Percentiles rank a stretch among this genome's conserved stretches.
phyloP scores from a whole-genome alignment of 2,888 invertebrate species.

The Cetonia aurata region DNA sequence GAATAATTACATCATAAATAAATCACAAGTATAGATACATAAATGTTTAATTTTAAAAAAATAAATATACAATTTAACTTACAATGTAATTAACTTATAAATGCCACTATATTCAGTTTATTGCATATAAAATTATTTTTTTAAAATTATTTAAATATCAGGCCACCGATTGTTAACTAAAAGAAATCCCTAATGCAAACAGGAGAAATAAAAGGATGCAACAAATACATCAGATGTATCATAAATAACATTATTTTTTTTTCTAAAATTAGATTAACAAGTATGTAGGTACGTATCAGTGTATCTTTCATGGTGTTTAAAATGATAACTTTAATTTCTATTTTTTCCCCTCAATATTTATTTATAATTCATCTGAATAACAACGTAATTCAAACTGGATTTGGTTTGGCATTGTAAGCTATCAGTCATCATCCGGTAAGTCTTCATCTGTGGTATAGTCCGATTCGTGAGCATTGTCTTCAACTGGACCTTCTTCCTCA shows the following conservation, averaged over 20 bases:
- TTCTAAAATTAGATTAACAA: background rate
- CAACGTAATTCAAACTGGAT: constrained; percentile 21
- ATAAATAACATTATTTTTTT: constrained; percentile 22
- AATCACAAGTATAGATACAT: constrained; percentile 1
- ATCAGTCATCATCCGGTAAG: constrained; percentile 66
- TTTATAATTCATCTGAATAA: constrained; percentile 36
- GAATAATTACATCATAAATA: no score
- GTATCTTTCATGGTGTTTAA: background rate
- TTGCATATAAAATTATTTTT: background rate
- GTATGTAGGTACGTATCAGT: constrained; percentile 9
- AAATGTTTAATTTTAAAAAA: constrained; percentile 36
- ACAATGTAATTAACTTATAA: constrained; percentile 23
- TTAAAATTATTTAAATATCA: background rate
- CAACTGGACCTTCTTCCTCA: constrained; percentile 74
- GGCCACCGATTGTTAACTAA: background rate
- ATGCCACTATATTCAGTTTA: background rate
- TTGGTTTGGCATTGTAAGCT: constrained; percentile 4
- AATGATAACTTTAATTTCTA: background rate
- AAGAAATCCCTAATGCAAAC: constrained; percentile 8
- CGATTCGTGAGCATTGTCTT: constrained; percentile 75
- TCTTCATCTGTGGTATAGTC: constrained; percentile 80
- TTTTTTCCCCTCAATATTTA: constrained; percentile 9
- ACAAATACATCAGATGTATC: constrained; percentile 24
- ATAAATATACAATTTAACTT: constrained; percentile 33
- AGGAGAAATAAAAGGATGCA: constrained; percentile 1